Evolutionary conservation across 2,888 invertebrate genomes (phyloP).

Genomic region (Ophion slaviceki): DNA sequence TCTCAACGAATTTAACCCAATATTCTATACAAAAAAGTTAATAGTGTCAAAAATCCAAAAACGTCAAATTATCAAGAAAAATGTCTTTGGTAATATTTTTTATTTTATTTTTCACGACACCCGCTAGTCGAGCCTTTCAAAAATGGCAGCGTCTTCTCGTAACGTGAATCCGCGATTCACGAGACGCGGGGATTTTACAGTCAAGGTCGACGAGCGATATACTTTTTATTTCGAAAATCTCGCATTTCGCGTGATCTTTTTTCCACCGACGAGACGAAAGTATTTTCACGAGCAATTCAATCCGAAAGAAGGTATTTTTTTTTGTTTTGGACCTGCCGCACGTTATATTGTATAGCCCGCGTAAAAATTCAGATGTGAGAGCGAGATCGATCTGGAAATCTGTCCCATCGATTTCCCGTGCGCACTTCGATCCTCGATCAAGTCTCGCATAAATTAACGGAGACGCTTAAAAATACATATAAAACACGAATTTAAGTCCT

Average conservation of each 20-base stretch:
- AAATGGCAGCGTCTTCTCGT: not conserved
- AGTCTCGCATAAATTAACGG: not conserved
- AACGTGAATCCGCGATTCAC: too few species aligned
- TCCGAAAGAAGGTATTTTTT: not conserved
- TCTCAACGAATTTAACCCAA: too few species aligned
- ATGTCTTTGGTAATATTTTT: too few species aligned
- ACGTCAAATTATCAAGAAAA: too few species aligned
- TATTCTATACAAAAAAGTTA: too few species aligned
- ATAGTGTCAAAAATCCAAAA: too few species aligned
- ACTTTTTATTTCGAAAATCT: not conserved
- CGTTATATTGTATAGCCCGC: not conserved
- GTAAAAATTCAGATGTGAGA: not conserved
- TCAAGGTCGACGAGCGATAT: not conserved
- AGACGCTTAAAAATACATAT: not conserved
- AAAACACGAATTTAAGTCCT: slow-evolving; percentile 2
- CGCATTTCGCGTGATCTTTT: not conserved
- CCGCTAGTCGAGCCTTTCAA: too few species aligned
- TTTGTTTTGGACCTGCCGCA: not conserved
- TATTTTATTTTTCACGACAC: too few species aligned
- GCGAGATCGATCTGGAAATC: not conserved
- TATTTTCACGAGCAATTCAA: not conserved
- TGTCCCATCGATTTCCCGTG: not conserved
- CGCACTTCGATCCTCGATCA: slow-evolving; percentile 5
- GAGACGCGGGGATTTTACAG: not conserved
- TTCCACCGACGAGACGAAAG: not conserved